Conservation (phyloP, 2,113 vertebrate genomes). For the Brienomyrus longianalis region DNA sequence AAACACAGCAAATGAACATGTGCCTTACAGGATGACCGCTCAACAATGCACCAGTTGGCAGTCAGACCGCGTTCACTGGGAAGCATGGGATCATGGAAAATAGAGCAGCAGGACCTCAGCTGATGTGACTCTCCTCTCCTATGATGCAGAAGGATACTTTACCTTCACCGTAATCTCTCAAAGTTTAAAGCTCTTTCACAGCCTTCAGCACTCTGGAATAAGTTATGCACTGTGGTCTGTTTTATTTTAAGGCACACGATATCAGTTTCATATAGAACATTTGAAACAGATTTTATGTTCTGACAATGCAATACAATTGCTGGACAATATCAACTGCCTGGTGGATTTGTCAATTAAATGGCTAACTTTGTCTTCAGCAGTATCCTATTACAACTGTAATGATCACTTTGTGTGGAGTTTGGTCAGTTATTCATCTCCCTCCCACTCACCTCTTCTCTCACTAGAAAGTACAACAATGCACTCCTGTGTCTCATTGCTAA, state of each 20-base stretch:
- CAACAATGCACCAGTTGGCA: background rate
- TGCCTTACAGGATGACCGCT: background rate
- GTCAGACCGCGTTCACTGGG: background rate
- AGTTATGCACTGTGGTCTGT: background rate
- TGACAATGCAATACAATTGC: background rate
- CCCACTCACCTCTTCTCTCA: background rate
- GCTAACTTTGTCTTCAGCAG: background rate
- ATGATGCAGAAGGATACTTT: background rate
- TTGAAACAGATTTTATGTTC: background rate
- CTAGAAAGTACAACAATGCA: background rate
- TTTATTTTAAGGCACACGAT: conserved; percentile 2
- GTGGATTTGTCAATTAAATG: background rate
- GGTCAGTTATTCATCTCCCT: background rate
- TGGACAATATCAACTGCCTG: background rate
- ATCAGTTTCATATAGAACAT: background rate
- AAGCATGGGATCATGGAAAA: background rate
- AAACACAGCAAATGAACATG: background rate
- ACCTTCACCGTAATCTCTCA: background rate
- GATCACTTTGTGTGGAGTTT: background rate
- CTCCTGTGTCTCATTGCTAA: background rate
- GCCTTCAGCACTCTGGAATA: background rate
- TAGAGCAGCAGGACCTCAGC: background rate
- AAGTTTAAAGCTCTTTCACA: background rate
- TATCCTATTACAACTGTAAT: background rate
- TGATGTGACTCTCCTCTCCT: background rate